These are phyloP conservation scores for Steinernema hermaphroditum DNA, from an alignment of 2,888 invertebrate genomes.

Conservation along the genomic window DNA sequence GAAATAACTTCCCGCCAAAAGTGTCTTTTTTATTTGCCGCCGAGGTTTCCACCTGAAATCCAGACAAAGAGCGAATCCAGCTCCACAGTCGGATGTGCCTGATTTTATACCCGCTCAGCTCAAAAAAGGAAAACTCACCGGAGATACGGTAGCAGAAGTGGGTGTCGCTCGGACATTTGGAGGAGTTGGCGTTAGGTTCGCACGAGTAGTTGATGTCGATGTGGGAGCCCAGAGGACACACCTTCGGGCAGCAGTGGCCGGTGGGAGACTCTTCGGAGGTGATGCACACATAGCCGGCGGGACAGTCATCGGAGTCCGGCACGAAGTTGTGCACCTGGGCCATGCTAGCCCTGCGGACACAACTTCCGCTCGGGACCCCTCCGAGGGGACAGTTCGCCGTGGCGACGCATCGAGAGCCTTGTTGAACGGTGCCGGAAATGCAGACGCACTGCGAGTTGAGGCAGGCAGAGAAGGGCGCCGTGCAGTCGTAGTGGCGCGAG, in stretches of 20 bases:
- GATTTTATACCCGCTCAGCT: too few relatives aligned
- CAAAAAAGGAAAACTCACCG: conserved; percentile 42
- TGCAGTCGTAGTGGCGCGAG: conserved; percentile 64
- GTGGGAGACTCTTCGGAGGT: conserved; percentile 61
- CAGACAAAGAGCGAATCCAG: too few relatives aligned
- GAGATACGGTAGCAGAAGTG: conserved; percentile 64
- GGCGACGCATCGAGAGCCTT: conserved; percentile 62
- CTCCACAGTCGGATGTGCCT: too few relatives aligned
- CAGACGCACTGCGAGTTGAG: conserved; percentile 65
- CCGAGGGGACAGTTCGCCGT: conserved; percentile 65
- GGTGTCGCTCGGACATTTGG: conserved; percentile 60
- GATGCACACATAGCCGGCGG: conserved; percentile 42
- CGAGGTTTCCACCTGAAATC: too few relatives aligned
- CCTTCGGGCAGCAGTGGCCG: conserved; percentile 65
- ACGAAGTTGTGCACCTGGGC: conserved; percentile 41
- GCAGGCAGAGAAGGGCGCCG: conserved; percentile 65
- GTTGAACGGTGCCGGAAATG: conserved; percentile 61
- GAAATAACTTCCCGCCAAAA: too few relatives aligned
- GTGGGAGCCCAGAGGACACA: conserved; percentile 59
- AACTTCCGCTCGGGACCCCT: conserved; percentile 56
- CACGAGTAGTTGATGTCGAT: conserved; percentile 51
- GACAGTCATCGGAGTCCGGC: conserved; percentile 21
- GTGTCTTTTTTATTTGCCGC: too few relatives aligned
- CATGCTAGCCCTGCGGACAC: conserved; percentile 50
- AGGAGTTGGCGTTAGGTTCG: conserved; percentile 42